These are phyloP conservation scores for Eurytoma californica DNA, from an alignment of 2,888 invertebrate species.

Conservation along the genomic window DNA sequence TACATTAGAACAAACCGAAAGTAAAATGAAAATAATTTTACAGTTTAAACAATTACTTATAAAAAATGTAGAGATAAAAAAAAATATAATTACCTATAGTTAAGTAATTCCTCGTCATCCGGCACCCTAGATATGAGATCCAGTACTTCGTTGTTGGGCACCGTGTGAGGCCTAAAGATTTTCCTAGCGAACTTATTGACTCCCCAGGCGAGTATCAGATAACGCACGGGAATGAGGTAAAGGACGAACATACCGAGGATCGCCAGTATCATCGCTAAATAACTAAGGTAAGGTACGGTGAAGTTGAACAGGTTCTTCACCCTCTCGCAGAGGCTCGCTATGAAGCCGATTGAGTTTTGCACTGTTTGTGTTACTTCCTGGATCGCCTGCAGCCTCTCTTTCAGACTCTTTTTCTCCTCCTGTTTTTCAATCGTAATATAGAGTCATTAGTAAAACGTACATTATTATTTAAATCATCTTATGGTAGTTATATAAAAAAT, in stretches of 20 bases:
- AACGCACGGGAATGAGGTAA: conserved; percentile 92
- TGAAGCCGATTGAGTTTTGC: conserved; percentile 95
- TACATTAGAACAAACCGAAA: too few species aligned
- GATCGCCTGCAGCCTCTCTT: conserved; percentile 94
- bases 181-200: conserved; percentile 96
- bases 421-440: conserved; percentile 66
- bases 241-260: conserved; percentile 85
- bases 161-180: conserved; percentile 92
- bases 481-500: not conserved
- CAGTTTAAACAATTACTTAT: too few species aligned
- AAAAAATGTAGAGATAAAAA: too few species aligned
- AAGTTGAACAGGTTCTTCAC: conserved; percentile 98
- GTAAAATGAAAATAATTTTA: too few species aligned
- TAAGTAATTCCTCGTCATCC: conserved; percentile 93
- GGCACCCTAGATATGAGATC: conserved; percentile 96
- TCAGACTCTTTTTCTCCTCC: conserved; percentile 97
- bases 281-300: conserved; percentile 96
- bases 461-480: conserved; percentile 2
- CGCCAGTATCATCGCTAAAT: conserved; percentile 89
- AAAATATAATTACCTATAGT: conserved; percentile 69
- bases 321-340: conserved; percentile 95
- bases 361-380: conserved; percentile 98
- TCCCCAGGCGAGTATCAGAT: conserved; percentile 95
- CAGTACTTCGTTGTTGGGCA: conserved; percentile 97
- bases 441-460: conserved; percentile 15